Conservation (phyloP, 2,797 vertebrate species). For the Peromyscus eremicus region DNA sequence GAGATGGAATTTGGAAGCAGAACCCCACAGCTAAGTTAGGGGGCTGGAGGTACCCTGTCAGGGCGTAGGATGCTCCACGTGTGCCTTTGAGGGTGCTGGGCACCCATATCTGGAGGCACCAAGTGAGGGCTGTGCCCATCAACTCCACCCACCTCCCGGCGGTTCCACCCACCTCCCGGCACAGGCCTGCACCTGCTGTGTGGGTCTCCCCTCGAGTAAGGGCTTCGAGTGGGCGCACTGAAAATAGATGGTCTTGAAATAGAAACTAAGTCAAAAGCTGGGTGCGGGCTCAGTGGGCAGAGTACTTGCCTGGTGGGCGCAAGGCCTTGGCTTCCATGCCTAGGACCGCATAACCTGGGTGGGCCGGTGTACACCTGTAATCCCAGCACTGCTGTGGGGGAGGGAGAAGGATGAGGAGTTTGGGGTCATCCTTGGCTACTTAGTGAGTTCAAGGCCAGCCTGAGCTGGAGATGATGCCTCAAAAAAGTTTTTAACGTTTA, state of each 20-base stretch:
- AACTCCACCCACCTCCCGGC: background rate
- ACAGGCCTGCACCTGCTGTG: background rate
- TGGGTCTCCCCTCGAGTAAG: background rate
- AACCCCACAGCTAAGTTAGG: background rate
- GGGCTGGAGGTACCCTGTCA: background rate
- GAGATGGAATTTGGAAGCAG: background rate
- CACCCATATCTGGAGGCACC: background rate
- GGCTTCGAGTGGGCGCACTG: background rate
- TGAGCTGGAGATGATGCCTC: background rate
- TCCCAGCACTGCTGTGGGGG: background rate
- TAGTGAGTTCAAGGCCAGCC: background rate
- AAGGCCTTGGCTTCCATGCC: background rate
- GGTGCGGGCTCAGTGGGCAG: background rate
- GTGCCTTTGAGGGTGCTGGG: background rate
- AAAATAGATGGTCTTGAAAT: background rate
- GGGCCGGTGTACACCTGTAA: background rate
- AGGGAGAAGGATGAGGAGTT: background rate
- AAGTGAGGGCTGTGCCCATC: background rate
- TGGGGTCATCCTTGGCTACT: background rate
- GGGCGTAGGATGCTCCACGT: background rate
- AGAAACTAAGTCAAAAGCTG: background rate
- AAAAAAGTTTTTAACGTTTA: background rate
- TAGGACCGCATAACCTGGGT: background rate
- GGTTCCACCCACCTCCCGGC: background rate
- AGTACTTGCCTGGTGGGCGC: background rate